Base-by-base conservation (phyloP, 2,797 vertebrate genomes). In the Antrozous pallidus region DNA sequence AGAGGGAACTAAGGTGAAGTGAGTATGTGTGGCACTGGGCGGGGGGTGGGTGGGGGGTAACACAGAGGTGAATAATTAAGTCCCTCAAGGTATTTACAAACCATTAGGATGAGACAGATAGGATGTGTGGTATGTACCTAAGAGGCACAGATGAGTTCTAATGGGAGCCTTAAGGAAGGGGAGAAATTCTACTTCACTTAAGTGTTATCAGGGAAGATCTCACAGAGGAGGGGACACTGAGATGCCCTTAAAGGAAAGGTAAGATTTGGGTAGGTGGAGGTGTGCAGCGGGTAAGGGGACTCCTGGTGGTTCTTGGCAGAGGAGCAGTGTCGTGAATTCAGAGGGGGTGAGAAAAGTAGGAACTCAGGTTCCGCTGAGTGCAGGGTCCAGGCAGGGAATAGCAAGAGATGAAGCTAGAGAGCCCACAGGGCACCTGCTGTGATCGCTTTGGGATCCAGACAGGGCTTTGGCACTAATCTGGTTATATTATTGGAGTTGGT, bases 1-100 rank as follows among this genome's bases (percentile, higher is more conserved):
- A 93, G 88, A 61, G 40, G 70, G 87, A 93, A 49, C 84, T 33
- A 14, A 80, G 74, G 79, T 78, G 69, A 65, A 75, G n/a, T 38
- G 91, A 91, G 56, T 75, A 8, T 47, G 6, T 33, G 90, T 90
- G 88, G 56, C 40, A 4, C 42, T 70, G 70, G 31, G n/a, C n/a
- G n/a, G n/a, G n/a, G n/a, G n/a, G n/a, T n/a, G n/a, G n/a, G n/a
- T n/a, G n/a, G 33, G 13, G 42, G 20, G 14, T 45, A 9, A 9
- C 22, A 28, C 14, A 12, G 80, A 67, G 61, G 31, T 33, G 36
- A 51, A 16, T 42, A 40, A 18, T 87, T 24, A 33, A 42, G 42
- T 31, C 80, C 47, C 13, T 81, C 7, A 1, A 11, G 26, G 18
- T 67, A 5, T 63, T 63, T 42, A 80, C 14, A 47, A 7, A n/a